These are phyloP conservation scores for Operophtera brumata DNA, from an alignment of 2,888 invertebrate species.

Conservation along the genomic window DNA sequence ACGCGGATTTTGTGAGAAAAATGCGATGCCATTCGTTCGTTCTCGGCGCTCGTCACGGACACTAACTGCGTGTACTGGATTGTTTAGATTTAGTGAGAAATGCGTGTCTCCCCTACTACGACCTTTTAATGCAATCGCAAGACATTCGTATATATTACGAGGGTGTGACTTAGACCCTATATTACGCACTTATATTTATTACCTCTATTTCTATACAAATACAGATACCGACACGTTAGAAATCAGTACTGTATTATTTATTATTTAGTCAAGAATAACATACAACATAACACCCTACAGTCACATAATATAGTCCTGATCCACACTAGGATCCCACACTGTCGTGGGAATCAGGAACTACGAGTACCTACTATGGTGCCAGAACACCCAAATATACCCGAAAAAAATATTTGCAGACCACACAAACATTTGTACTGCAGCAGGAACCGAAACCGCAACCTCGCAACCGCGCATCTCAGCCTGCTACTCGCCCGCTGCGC, in stretches of 20 bases:
- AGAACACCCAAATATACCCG: too few species aligned
- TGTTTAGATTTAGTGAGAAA: conserved; percentile 73
- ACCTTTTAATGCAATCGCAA: conserved; percentile 55
- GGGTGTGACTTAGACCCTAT: conserved; percentile 11
- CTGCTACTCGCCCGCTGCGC: too few species aligned
- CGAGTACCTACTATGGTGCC: too few species aligned
- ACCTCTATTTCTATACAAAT: not conserved
- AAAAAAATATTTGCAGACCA: too few species aligned
- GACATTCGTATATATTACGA: conserved; percentile 45
- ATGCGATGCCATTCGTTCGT: conserved; percentile 70
- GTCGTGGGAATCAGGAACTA: too few species aligned
- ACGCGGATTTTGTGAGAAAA: conserved; percentile 70
- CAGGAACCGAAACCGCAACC: too few species aligned
- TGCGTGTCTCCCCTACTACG: conserved; percentile 49
- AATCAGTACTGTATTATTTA: not conserved
- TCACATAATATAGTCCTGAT: too few species aligned
- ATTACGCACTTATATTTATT: conserved; percentile 13
- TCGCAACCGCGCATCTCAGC: too few species aligned
- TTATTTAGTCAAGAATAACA: not conserved
- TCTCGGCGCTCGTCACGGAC: conserved; percentile 65
- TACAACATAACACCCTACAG: too few species aligned
- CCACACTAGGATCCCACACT: too few species aligned
- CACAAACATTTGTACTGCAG: too few species aligned
- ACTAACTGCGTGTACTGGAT: conserved; percentile 72
- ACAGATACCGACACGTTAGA: not conserved